These are phyloP conservation scores for Nebria salina DNA, from an alignment of 2,888 invertebrate genomes.

Conservation along the genomic window DNA sequence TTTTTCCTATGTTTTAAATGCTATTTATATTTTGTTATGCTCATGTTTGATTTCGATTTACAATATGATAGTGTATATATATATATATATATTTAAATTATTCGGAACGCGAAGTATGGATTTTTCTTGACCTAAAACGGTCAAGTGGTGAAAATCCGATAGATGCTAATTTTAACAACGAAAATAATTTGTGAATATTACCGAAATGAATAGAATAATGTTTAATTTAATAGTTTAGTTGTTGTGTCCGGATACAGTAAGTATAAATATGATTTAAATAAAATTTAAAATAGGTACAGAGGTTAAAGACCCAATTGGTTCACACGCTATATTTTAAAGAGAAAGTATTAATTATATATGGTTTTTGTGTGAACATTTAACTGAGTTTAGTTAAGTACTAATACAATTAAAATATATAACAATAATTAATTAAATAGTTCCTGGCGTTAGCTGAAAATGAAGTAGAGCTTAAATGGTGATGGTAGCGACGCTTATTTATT, in stretches of 20 bases:
- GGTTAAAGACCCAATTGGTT: not conserved
- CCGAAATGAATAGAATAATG: not conserved
- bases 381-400: not conserved
- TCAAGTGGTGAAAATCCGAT: not conserved
- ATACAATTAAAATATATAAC: not conserved
- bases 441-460: not conserved
- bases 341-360: not conserved
- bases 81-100: slow-evolving; percentile 27
- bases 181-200: not conserved
- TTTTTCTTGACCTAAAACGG: slow-evolving; percentile 38
- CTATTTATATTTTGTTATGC: slow-evolving; percentile 11
- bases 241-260: not conserved
- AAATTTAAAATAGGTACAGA: not conserved
- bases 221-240: not conserved
- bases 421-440: not conserved
- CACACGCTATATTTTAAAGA: not conserved
- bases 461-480: not conserved
- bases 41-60: not conserved
- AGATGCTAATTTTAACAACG: not conserved
- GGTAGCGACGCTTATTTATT: not conserved
- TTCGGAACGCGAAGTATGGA: slow-evolving; percentile 37
- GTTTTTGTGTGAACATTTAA: not conserved
- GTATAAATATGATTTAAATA: not conserved
- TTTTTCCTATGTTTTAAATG: slow-evolving; percentile 21
- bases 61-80: not conserved